A percentile compares a stretch with the other conserved stretches of the same genome.
phyloP scores from a whole-genome alignment of 2,888 invertebrate species.

The Drosophila kambysellisi region DNA sequence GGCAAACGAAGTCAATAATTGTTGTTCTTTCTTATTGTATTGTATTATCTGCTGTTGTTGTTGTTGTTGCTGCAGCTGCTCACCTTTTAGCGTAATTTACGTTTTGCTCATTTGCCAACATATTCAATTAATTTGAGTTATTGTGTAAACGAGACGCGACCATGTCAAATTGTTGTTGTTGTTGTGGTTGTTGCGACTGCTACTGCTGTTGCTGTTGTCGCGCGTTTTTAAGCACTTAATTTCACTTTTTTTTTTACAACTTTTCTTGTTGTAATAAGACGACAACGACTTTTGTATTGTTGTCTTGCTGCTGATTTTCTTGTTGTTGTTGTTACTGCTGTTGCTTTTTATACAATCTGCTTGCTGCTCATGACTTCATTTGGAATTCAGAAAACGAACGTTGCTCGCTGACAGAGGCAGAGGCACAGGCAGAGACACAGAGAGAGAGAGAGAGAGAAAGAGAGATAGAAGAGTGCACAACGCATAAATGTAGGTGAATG shows the following conservation, averaged over 20 bases:
- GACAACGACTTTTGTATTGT: constrained; percentile 69
- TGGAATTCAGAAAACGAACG: constrained; percentile 80
- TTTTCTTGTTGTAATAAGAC: constrained; percentile 69
- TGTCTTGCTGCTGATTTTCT: constrained; percentile 38
- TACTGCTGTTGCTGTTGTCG: constrained; percentile 44
- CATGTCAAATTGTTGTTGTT: constrained; percentile 67
- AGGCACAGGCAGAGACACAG: constrained; percentile 12
- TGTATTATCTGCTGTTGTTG: background rate
- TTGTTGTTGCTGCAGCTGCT: constrained; percentile 35
- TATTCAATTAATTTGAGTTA: constrained; percentile 78
- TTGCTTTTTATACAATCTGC: constrained; percentile 61
- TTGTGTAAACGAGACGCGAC: constrained; percentile 78
- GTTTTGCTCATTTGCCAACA: constrained; percentile 75
- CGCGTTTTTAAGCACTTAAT: constrained; percentile 73
- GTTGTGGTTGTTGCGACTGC: constrained; percentile 26
- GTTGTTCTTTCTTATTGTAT: background rate
- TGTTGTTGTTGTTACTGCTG: constrained; percentile 32
- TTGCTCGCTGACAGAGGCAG: constrained; percentile 53
- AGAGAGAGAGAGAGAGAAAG: constrained; percentile 47
- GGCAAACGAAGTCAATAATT: background rate
- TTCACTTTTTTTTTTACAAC: constrained; percentile 73
- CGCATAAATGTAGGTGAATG: constrained; percentile 83
- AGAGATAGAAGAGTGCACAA: constrained; percentile 66
- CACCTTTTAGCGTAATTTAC: constrained; percentile 73
- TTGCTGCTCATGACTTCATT: constrained; percentile 79